phyloP scores from a whole-genome alignment of 2,888 invertebrate species.

The Amphipyra berbera region DNA sequence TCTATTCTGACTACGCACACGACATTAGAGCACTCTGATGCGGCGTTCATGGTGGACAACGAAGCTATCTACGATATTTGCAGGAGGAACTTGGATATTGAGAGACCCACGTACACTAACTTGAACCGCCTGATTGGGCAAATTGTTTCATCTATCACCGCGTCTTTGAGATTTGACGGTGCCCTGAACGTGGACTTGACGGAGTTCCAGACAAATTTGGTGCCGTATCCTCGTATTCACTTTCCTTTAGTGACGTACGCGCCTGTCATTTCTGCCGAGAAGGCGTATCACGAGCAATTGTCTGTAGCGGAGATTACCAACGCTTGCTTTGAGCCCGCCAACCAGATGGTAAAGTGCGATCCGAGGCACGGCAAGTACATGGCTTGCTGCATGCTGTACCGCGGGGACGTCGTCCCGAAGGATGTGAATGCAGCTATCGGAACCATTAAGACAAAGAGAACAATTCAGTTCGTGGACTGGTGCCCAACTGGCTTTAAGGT shows the following conservation, averaged over 20 bases:
- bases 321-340: conserved; percentile 98
- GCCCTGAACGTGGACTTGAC: conserved; percentile 97
- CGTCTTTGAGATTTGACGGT: conserved; percentile 97
- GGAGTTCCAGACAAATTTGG: conserved; percentile 97
- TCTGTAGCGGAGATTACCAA: conserved; percentile 98
- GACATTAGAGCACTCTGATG: conserved; percentile 97
- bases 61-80: conserved; percentile 97
- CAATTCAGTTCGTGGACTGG: conserved; percentile 98
- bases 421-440: conserved; percentile 98
- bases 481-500: conserved; percentile 94
- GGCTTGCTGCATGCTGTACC: conserved; percentile 98
- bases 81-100: conserved; percentile 97
- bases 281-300: conserved; percentile 97
- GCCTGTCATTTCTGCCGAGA: conserved; percentile 97
- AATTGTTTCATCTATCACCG: conserved; percentile 97
- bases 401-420: conserved; percentile 98
- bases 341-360: conserved; percentile 98
- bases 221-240: conserved; percentile 98
- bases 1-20: conserved; percentile 98
- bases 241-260: conserved; percentile 98
- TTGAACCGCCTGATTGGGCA: conserved; percentile 98
- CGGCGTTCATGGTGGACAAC: conserved; percentile 98
- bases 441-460: conserved; percentile 97
- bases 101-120: conserved; percentile 98
- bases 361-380: conserved; percentile 97